Conservation (phyloP, 2,797 vertebrate species). For the Tauraco hartlaubi region DNA sequence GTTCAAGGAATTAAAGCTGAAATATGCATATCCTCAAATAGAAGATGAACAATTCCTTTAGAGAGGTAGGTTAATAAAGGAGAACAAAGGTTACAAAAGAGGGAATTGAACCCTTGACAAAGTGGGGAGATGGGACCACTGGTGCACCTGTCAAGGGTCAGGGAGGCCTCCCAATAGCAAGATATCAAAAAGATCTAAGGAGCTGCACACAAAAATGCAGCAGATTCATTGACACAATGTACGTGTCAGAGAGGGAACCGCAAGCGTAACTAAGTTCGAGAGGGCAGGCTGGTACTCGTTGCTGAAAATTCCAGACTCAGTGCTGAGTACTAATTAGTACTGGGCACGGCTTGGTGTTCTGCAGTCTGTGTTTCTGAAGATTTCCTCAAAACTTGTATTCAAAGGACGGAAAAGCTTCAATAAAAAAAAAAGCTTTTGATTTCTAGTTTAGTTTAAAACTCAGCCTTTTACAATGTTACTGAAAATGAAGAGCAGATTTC, state of each 20-base stretch:
- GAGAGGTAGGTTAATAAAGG: neutral
- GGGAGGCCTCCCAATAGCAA: neutral
- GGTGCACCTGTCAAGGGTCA: neutral
- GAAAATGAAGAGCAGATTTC: slow-evolving; percentile 63
- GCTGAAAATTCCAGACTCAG: slow-evolving; percentile 38
- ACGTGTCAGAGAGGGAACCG: slow-evolving; percentile 45
- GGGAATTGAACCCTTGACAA: neutral
- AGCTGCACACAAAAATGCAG: slow-evolving; percentile 38
- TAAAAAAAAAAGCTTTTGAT: slow-evolving; percentile 67
- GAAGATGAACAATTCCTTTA: neutral
- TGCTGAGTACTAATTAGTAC: slow-evolving; percentile 64
- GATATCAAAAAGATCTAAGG: neutral
- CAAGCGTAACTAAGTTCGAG: slow-evolving; percentile 43
- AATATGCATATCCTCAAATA: neutral
- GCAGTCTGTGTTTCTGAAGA: slow-evolving; percentile 73
- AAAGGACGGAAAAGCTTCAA: slow-evolving; percentile 55
- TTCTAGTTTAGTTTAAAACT: slow-evolving; percentile 68
- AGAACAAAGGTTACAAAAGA: neutral
- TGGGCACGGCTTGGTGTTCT: slow-evolving; percentile 41
- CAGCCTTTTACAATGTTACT: slow-evolving; percentile 14
- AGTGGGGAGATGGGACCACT: neutral
- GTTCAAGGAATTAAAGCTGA: neutral
- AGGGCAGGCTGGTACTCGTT: neutral
- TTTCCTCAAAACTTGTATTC: slow-evolving; percentile 71
- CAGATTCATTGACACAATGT: slow-evolving; percentile 44